These are phyloP conservation scores for Neodiprion lecontei DNA, from an alignment of 1,140 invertebrate genomes.

Conservation along the genomic window DNA sequence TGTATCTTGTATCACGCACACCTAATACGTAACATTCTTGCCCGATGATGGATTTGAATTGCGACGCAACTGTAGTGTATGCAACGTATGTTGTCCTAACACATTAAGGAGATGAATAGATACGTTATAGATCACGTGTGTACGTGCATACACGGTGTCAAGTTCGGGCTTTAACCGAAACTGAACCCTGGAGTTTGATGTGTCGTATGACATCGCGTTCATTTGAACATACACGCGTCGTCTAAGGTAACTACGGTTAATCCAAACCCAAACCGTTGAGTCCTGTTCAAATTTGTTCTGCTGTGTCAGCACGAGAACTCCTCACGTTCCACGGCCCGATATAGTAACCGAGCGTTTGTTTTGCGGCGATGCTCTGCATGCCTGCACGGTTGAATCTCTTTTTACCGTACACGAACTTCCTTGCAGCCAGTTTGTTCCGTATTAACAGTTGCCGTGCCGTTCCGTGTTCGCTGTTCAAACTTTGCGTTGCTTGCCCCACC, in stretches of 20 bases:
- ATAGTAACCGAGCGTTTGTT: not conserved
- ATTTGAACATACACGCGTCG: not conserved
- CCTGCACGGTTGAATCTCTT: not conserved
- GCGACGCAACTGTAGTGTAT: too few relatives aligned
- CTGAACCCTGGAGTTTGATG: not conserved
- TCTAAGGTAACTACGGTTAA: not conserved
- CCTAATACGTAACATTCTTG: too few relatives aligned
- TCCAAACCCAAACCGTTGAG: not conserved
- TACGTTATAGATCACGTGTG: too few relatives aligned
- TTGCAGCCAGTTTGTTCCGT: not conserved
- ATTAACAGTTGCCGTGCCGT: too few relatives aligned
- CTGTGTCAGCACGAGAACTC: not conserved
- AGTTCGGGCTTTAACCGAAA: not conserved
- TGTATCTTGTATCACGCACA: too few relatives aligned
- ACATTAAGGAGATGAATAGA: too few relatives aligned
- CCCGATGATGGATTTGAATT: too few relatives aligned
- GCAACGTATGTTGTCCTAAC: too few relatives aligned
- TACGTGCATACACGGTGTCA: too few relatives aligned
- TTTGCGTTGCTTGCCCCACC: too few relatives aligned
- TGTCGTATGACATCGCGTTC: not conserved
- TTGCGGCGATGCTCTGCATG: not conserved
- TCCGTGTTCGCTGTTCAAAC: too few relatives aligned
- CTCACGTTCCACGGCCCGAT: not conserved
- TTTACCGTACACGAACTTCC: not conserved
- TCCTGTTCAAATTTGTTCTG: constrained; percentile 4